Percentiles rank a stretch among this genome's conserved stretches.
Evolutionary conservation across 2,113 vertebrate genomes (phyloP).

Genomic region (Ailurus styani): DNA sequence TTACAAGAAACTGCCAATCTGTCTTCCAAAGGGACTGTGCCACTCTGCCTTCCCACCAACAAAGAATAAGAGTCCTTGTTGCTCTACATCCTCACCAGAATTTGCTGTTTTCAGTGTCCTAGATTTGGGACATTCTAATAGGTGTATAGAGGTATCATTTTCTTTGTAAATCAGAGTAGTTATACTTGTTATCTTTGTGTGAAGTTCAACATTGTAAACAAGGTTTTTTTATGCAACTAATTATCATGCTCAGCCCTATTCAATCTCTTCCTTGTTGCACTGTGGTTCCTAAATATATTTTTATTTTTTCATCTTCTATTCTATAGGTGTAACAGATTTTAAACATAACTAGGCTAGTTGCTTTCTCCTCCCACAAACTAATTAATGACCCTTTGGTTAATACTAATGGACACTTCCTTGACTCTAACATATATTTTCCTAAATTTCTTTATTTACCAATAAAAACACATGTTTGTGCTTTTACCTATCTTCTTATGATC

Average conservation of each 20-base stretch:
- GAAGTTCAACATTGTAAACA: not conserved
- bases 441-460: not conserved
- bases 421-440: not conserved
- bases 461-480: not conserved
- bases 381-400: not conserved
- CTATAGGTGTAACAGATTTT: not conserved
- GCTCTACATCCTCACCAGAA: not conserved
- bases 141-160: not conserved
- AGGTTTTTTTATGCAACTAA: not conserved
- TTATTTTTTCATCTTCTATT: not conserved
- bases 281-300: not conserved
- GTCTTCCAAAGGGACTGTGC: not conserved
- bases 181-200: not conserved
- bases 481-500: not conserved
- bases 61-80: not conserved
- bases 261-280: not conserved
- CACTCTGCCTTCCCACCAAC: not conserved
- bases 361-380: not conserved
- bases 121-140: not conserved
- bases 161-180: not conserved
- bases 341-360: not conserved
- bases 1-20: not conserved
- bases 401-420: not conserved
- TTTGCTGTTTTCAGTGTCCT: not conserved
- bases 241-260: not conserved